Conservation (phyloP, 2,113 vertebrate species). For the Sporophila hypoxantha region DNA sequence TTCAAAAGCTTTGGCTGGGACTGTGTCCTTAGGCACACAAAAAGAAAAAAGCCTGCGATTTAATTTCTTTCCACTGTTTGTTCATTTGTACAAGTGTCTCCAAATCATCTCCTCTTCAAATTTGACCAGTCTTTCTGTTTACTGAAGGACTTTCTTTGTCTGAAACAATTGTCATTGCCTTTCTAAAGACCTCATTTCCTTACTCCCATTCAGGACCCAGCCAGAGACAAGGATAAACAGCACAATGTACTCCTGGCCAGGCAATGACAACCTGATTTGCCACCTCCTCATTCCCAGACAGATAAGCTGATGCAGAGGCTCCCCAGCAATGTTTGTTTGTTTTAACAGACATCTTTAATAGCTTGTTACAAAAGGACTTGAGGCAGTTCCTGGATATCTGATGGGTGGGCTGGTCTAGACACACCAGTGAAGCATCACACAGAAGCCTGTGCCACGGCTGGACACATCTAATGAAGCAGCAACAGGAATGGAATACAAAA, state of each 20-base stretch:
- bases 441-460: neutral
- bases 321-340: neutral
- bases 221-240: conserved; percentile 7
- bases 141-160: conserved; percentile 4
- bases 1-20: neutral
- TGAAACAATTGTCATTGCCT: conserved; percentile 24
- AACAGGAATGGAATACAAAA: neutral
- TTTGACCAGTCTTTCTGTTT: conserved; percentile 41
- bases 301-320: neutral
- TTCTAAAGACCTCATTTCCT: conserved; percentile 26
- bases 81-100: conserved; percentile 39
- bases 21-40: neutral
- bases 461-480: neutral
- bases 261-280: neutral
- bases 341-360: neutral
- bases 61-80: conserved; percentile 28
- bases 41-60: neutral
- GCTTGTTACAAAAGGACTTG: neutral
- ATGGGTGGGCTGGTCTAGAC: neutral
- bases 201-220: neutral
- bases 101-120: conserved; percentile 55
- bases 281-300: neutral
- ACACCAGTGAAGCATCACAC: neutral
- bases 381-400: neutral
- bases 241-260: neutral